Evolutionary conservation across 2,888 invertebrate genomes (phyloP).

Genomic region (Pheosia tremula): DNA sequence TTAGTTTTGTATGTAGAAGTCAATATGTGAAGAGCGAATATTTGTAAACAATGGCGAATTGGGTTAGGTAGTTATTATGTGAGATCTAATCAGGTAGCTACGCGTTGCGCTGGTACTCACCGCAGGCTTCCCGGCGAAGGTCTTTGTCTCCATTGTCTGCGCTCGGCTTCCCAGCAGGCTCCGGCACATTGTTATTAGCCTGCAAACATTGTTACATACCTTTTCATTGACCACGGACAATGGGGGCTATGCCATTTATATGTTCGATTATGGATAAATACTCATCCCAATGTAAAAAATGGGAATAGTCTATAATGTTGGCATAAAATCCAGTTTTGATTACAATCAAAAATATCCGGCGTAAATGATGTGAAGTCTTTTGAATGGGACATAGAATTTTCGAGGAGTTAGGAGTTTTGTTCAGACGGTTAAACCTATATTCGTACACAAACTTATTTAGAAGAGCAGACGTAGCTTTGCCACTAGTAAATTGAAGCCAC

Average conservation of each 20-base stretch:
- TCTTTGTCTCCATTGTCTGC: slow-evolving; percentile 63
- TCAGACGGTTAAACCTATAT: too few species aligned
- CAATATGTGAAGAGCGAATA: background rate
- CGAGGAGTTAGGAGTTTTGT: too few species aligned
- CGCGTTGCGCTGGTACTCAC: slow-evolving; percentile 44
- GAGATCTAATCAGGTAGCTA: background rate
- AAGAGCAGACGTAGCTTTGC: too few species aligned
- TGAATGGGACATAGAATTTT: too few species aligned
- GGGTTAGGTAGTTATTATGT: background rate
- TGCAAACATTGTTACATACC: slow-evolving; percentile 49
- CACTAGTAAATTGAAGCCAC: too few species aligned
- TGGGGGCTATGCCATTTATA: slow-evolving; percentile 20
- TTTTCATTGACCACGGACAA: slow-evolving; percentile 25
- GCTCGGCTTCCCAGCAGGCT: slow-evolving; percentile 49
- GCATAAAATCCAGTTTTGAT: too few species aligned
- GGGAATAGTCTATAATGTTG: too few species aligned
- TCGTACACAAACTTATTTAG: too few species aligned
- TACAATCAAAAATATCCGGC: too few species aligned
- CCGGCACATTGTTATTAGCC: slow-evolving; percentile 55
- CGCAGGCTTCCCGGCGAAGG: slow-evolving; percentile 65
- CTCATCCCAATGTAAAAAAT: background rate
- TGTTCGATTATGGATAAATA: slow-evolving; percentile 8
- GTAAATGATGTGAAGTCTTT: too few species aligned
- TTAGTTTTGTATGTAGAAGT: too few species aligned
- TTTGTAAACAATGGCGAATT: background rate